phyloP scores from a whole-genome alignment of 2,888 invertebrate genomes.

The Drosophila cracens region DNA sequence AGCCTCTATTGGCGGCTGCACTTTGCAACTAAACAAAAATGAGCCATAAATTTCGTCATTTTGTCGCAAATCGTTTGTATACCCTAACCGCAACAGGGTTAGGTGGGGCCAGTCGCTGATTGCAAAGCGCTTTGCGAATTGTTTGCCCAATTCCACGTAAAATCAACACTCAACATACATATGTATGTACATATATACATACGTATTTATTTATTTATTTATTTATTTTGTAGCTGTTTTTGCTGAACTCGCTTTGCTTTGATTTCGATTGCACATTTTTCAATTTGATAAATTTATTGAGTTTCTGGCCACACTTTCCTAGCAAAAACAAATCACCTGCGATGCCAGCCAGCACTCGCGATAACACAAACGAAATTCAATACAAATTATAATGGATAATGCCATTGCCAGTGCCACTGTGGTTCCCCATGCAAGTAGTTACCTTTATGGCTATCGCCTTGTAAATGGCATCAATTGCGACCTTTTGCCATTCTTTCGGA shows the following conservation, averaged over 20 bases:
- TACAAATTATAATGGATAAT: constrained; percentile 71
- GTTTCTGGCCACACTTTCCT: constrained; percentile 36
- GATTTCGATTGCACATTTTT: constrained; percentile 75
- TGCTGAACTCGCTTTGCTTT: constrained; percentile 61
- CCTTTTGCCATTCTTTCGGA: constrained; percentile 77
- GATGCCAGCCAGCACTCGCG: constrained; percentile 45
- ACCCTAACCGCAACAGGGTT: constrained; percentile 45
- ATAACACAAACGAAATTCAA: constrained; percentile 67
- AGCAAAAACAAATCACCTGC: constrained; percentile 64
- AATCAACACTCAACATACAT: constrained; percentile 52
- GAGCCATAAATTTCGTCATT: constrained; percentile 78
- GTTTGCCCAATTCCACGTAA: constrained; percentile 62
- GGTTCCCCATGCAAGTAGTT: constrained; percentile 7
- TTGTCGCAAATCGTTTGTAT: constrained; percentile 65
- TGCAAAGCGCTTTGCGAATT: constrained; percentile 71
- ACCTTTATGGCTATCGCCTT: constrained; percentile 56
- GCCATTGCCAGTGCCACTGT: constrained; percentile 29
- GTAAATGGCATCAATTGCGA: constrained; percentile 80
- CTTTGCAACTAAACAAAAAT: constrained; percentile 67
- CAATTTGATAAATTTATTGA: constrained; percentile 78
- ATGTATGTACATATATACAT: not conserved
- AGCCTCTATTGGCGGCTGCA: constrained; percentile 56
- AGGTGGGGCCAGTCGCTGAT: constrained; percentile 58
- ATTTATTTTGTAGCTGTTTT: not conserved
- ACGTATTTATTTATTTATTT: constrained; percentile 35